These are phyloP conservation scores for Stramonita haemastoma DNA, from an alignment of 2,888 invertebrate genomes.

Conservation along the genomic window DNA sequence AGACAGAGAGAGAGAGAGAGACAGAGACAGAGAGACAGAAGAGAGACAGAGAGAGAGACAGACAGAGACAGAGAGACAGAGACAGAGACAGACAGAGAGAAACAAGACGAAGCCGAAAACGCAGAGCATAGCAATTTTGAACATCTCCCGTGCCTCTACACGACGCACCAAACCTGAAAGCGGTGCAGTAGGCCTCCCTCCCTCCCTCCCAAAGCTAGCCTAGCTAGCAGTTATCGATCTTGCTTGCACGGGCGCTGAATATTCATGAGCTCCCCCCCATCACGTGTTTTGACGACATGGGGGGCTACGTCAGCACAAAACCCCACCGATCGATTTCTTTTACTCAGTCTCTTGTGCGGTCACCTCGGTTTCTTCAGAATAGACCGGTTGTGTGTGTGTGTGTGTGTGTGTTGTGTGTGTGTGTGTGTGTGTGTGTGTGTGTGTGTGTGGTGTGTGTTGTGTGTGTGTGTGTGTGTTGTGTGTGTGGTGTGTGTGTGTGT, in stretches of 20 bases:
- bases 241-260: neutral
- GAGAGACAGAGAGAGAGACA: neutral
- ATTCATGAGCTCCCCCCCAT: neutral
- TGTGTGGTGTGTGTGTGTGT: too few relatives aligned
- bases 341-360: too few relatives aligned
- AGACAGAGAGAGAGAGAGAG: neutral
- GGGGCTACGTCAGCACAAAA: neutral
- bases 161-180: neutral
- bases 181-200: neutral
- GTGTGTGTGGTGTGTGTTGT: too few relatives aligned
- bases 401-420: too few relatives aligned
- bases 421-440: too few relatives aligned
- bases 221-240: neutral
- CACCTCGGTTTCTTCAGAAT: too few relatives aligned
- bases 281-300: neutral
- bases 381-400: too few relatives aligned
- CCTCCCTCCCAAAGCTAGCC: too few relatives aligned
- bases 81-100: neutral
- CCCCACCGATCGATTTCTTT: too few relatives aligned
- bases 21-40: neutral
- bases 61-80: neutral
- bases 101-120: neutral
- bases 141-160: neutral
- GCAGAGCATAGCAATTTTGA: neutral
- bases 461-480: too few relatives aligned